These are phyloP conservation scores for Exephanes ischioxanthus DNA, from an alignment of 2,888 invertebrate genomes.

Conservation along the genomic window DNA sequence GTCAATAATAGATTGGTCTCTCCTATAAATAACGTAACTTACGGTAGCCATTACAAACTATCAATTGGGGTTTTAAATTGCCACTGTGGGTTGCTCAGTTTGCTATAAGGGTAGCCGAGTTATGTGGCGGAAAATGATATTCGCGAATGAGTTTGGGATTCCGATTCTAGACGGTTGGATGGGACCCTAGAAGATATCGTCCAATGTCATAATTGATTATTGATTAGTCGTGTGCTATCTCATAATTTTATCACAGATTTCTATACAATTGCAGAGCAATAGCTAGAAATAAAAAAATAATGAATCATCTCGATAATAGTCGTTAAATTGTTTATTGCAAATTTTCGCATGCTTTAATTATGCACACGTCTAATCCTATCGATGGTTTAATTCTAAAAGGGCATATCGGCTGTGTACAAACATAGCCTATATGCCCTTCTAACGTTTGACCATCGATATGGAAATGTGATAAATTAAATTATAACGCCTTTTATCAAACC, in stretches of 20 bases:
- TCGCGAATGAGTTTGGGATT: background rate
- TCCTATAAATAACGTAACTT: background rate
- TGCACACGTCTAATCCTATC: background rate
- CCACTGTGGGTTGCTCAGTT: background rate
- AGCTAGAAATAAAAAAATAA: background rate
- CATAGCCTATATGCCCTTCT: no score
- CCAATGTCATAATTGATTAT: background rate
- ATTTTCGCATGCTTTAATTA: background rate
- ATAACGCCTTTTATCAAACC: background rate
- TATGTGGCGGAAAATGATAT: background rate
- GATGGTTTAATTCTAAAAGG: background rate
- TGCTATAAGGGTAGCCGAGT: background rate
- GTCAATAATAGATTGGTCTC: background rate
- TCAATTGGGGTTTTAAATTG: background rate
- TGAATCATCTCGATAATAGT: background rate
- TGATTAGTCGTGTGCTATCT: background rate
- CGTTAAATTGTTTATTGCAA: background rate
- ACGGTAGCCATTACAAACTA: background rate
- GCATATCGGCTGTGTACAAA: no score
- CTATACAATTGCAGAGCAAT: background rate
- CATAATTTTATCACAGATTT: background rate
- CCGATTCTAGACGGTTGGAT: background rate
- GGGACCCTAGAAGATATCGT: background rate
- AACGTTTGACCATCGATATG: no score
- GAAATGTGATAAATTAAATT: no score